phyloP scores from a whole-genome alignment of 2,113 vertebrate genomes.

The Gadus macrocephalus region DNA sequence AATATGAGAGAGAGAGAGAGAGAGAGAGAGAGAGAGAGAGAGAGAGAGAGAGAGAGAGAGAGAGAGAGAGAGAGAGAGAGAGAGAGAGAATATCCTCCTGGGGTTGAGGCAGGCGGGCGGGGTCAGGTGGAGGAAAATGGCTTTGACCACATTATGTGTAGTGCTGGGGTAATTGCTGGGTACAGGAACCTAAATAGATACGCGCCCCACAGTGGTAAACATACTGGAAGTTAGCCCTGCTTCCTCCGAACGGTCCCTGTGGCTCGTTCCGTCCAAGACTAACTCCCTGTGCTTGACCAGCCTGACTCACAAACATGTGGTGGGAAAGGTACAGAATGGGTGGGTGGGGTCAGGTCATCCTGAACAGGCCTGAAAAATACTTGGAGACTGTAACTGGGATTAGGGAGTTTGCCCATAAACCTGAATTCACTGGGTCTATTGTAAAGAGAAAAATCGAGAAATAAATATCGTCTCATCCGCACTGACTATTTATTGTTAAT shows the following conservation, averaged over 20 bases:
- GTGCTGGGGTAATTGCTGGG: slow-evolving; percentile 65
- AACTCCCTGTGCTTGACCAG: slow-evolving; percentile 30
- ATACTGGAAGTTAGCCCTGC: slow-evolving; percentile 45
- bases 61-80: slow-evolving; percentile 6
- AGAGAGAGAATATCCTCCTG: slow-evolving; percentile 3
- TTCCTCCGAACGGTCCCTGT: slow-evolving; percentile 25
- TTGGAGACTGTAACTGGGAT: too few relatives aligned
- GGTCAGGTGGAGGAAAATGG: slow-evolving; percentile 64
- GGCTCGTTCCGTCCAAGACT: slow-evolving; percentile 37
- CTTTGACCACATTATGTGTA: slow-evolving; percentile 65
- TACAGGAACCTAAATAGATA: slow-evolving; percentile 66
- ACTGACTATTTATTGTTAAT: too few relatives aligned
- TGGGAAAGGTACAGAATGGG: too few relatives aligned
- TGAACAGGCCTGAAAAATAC: too few relatives aligned
- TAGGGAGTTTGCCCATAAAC: too few relatives aligned
- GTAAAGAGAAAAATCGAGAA: too few relatives aligned
- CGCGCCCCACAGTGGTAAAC: slow-evolving; percentile 60
- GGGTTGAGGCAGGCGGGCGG: slow-evolving; percentile 51
- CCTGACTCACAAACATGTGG: too few relatives aligned
- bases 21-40: too few relatives aligned
- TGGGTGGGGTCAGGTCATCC: too few relatives aligned
- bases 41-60: neutral
- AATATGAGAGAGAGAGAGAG: neutral
- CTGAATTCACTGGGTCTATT: too few relatives aligned
- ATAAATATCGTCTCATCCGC: too few relatives aligned